Conservation (phyloP, 2,113 vertebrate species). For the Ellobius talpinus region DNA sequence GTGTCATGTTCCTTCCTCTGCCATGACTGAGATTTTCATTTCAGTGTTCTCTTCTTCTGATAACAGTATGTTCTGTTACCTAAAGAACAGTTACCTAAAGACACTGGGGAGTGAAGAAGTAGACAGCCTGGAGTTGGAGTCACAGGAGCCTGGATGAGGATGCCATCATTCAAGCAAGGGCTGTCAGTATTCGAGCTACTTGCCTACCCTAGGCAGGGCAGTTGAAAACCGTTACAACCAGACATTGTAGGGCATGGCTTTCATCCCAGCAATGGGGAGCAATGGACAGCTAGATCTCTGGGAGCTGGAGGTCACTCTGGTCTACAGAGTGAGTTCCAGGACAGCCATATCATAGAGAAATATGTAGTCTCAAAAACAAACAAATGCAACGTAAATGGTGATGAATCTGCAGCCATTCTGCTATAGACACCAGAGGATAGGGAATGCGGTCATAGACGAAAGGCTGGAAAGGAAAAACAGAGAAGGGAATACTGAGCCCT, state of each 20-base stretch:
- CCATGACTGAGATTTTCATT: neutral
- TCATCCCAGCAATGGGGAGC: neutral
- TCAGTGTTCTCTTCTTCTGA: neutral
- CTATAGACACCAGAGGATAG: neutral
- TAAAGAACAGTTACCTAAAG: neutral
- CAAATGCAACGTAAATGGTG: neutral
- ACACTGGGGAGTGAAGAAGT: neutral
- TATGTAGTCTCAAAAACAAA: neutral
- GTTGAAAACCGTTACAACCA: no score
- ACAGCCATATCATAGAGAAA: neutral
- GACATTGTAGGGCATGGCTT: neutral
- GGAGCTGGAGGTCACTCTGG: neutral
- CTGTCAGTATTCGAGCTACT: neutral
- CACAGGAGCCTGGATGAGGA: neutral
- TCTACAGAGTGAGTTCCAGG: neutral
- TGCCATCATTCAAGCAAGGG: neutral
- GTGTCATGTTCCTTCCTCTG: neutral
- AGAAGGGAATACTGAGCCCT: neutral
- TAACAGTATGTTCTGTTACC: neutral
- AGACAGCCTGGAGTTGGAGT: neutral
- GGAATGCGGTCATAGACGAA: neutral
- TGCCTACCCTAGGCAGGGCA: neutral
- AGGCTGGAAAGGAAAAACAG: neutral
- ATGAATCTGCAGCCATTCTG: neutral
- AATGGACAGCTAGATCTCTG: neutral